Evolutionary conservation across 2,888 invertebrate species (phyloP).

Genomic region (Caenorhabditis wallacei): DNA sequence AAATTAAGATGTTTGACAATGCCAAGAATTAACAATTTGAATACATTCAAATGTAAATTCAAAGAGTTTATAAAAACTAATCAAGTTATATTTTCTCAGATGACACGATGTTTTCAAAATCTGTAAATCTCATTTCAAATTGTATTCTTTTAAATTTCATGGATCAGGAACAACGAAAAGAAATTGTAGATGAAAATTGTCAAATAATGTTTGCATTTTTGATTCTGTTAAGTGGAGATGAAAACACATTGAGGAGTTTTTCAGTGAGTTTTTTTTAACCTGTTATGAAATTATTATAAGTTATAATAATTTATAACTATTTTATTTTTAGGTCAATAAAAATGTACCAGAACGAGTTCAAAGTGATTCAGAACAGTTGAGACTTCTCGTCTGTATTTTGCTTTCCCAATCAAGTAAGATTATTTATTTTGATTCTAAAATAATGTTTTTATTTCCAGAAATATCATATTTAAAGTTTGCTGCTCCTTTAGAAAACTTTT

Average conservation of each 20-base stretch:
- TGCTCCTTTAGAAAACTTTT: slow-evolving; percentile 55
- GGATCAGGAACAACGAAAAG: slow-evolving; percentile 20
- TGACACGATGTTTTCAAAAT: slow-evolving; percentile 57
- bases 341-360: slow-evolving; percentile 22
- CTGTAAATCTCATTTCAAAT: slow-evolving; percentile 32
- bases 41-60: slow-evolving; percentile 28
- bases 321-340: slow-evolving; percentile 30
- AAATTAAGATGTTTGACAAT: slow-evolving; percentile 27
- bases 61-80: not conserved
- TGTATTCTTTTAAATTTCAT: slow-evolving; percentile 62
- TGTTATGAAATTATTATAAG: no score
- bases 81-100: slow-evolving; percentile 43
- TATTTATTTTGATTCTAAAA: not conserved
- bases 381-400: slow-evolving; percentile 71
- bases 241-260: slow-evolving; percentile 23
- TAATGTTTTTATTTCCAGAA: slow-evolving; percentile 23
- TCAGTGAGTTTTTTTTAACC: slow-evolving; percentile 49
- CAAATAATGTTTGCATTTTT: slow-evolving; percentile 53
- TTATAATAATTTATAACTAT: no score
- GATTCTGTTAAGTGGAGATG: slow-evolving; percentile 42
- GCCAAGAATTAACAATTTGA: slow-evolving; percentile 6
- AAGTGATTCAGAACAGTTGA: slow-evolving; percentile 67
- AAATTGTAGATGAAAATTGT: slow-evolving; percentile 42
- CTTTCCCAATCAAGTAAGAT: slow-evolving; percentile 66
- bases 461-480: slow-evolving; percentile 57